Evolutionary conservation across 2,113 vertebrate genomes (phyloP), one percentile per base, ranked within the genome.

Genomic region (Oryzias celebensis): DNA sequence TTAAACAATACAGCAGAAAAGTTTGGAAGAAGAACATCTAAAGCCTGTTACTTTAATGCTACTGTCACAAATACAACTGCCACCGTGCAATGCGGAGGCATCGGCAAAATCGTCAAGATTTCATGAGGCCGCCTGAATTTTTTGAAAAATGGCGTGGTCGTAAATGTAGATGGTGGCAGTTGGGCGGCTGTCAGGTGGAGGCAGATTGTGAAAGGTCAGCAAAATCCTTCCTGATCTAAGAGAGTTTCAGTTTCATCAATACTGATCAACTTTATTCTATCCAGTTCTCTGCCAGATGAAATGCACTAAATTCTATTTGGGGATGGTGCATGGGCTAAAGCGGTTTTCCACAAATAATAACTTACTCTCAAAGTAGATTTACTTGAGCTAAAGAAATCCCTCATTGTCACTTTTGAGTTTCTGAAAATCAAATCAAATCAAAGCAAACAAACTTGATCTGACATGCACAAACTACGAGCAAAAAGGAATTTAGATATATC

Each of bases 201-300:
- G 49, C 48, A 66, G 41, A 42, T 60, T 7, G 23, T 22, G 43
- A 47, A 52, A 65, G 70, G 68, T 4, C 3, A 67, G 53, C 51
- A 22, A 47, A 43, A 53, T 52, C 36, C 44, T 23, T 71, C 20
- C 59, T 50, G 64, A 67, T 75, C 69, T 62, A 74, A 65, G 43
- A 71, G 66, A 77, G 73, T 78, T 70, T 59, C 58, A 17, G 52
- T 75, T 81, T 85, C 72, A 76, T 85, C 84, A 79, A 75, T 63
- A 56, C 80, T 73, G 68, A 85, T 75, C 54, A 79, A 81, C 63
- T 82, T 86, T 68, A 88, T 84, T 90, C 59, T 77, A 87, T 89
- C 62, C 26, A 72, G 62, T 85, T 77, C 72, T 70, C 58, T 44
- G 71, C 51, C 70, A 81, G 72, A 67, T 81, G 86, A 89, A 85